Conservation (phyloP, 2,888 invertebrate genomes). For the Dolomedes plantarius region DNA sequence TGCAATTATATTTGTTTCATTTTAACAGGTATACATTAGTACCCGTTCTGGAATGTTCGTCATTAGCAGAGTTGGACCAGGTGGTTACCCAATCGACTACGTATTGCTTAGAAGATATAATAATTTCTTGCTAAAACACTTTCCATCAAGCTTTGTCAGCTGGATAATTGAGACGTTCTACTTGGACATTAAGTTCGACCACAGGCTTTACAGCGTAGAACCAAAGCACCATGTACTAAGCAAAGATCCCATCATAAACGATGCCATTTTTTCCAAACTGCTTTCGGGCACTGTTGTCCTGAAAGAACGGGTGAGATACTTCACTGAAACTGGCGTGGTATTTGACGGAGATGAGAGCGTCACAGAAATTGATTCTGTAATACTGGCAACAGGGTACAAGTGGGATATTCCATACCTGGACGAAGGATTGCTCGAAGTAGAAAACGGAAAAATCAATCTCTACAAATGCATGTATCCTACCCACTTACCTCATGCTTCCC, state of each 20-base stretch:
- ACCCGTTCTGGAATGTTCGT: constrained; percentile 41
- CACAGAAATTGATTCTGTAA: constrained; percentile 76
- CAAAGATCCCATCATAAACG: constrained; percentile 76
- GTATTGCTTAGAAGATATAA: constrained; percentile 23
- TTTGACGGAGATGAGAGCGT: constrained; percentile 74
- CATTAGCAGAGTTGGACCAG: constrained; percentile 69
- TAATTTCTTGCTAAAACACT: neutral
- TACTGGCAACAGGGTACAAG: constrained; percentile 76
- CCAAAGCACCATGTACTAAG: constrained; percentile 75
- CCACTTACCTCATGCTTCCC: constrained; percentile 73
- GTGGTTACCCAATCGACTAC: constrained; percentile 54
- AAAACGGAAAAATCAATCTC: constrained; percentile 52
- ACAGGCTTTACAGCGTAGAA: constrained; percentile 76
- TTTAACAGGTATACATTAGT: constrained; percentile 57
- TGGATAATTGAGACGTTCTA: constrained; percentile 45
- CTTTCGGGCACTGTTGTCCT: constrained; percentile 76
- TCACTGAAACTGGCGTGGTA: constrained; percentile 74
- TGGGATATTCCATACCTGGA: constrained; percentile 77
- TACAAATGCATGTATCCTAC: constrained; percentile 74
- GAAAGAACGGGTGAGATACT: constrained; percentile 75
- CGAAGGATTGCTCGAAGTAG: constrained; percentile 68
- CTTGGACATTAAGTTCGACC: constrained; percentile 75
- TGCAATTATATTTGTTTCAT: no score
- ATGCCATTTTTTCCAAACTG: constrained; percentile 77
- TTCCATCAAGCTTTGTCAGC: constrained; percentile 28